phyloP scores from a whole-genome alignment of 2,888 invertebrate genomes.

The Trissoscelio sp. region DNA sequence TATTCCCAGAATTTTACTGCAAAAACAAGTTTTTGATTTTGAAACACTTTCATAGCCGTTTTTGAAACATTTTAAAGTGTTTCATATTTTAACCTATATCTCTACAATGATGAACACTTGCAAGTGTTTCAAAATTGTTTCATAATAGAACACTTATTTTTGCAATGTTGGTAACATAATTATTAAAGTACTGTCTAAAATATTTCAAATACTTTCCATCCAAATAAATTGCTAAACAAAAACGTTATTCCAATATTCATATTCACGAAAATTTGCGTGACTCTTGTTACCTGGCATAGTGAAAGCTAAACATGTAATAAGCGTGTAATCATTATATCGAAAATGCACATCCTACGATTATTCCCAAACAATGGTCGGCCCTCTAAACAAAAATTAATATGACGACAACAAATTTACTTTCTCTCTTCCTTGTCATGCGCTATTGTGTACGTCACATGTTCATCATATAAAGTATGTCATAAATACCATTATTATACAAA shows the following conservation, averaged over 20 bases:
- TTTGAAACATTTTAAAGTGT: too few species aligned
- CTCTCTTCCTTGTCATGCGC: constrained; percentile 55
- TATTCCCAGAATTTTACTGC: too few species aligned
- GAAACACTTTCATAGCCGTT: too few species aligned
- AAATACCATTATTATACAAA: constrained; percentile 45
- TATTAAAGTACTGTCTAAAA: too few species aligned
- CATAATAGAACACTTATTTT: too few species aligned
- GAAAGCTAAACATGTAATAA: constrained; percentile 71
- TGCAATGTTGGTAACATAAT: too few species aligned
- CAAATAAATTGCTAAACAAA: not conserved
- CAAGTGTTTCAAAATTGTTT: too few species aligned
- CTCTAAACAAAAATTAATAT: constrained; percentile 65
- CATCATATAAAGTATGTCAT: constrained; percentile 35
- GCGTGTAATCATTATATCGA: constrained; percentile 70
- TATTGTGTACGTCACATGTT: constrained; percentile 32
- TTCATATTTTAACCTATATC: too few species aligned
- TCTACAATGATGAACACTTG: too few species aligned
- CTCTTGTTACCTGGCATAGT: constrained; percentile 52
- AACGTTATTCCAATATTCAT: not conserved
- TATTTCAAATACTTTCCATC: too few species aligned
- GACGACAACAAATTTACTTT: constrained; percentile 68
- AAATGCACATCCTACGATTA: constrained; percentile 68
- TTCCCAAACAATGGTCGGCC: constrained; percentile 66
- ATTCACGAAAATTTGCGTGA: constrained; percentile 53
- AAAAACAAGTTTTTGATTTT: too few species aligned